Percentiles rank a stretch among this genome's conserved stretches.
Evolutionary conservation across 64 coral and sea anemone genomes (phyloP).

Genomic region (Exaiptasia diaphana): DNA sequence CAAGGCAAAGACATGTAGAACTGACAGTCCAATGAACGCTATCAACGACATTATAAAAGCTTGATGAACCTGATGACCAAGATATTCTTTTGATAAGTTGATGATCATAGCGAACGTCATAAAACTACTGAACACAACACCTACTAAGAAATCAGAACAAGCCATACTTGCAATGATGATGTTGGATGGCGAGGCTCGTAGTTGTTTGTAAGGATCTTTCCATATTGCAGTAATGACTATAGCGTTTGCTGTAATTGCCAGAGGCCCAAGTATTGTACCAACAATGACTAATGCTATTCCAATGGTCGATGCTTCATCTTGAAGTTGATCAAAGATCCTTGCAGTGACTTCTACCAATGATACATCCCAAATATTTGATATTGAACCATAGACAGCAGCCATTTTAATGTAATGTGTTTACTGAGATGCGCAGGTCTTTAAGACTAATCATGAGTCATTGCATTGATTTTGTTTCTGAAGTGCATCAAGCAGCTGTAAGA

Average conservation of each 20-base stretch:
- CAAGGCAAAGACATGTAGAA: background rate
- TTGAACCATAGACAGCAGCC: background rate
- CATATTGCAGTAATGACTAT: background rate
- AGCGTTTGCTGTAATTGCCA: background rate
- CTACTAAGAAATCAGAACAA: background rate
- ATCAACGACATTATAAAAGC: background rate
- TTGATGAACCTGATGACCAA: too few relatives aligned
- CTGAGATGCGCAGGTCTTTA: too few relatives aligned
- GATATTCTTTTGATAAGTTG: background rate
- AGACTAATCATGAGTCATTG: too few relatives aligned
- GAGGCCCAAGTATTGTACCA: background rate
- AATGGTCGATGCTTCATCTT: background rate
- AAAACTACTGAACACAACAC: background rate
- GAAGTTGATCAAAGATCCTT: background rate
- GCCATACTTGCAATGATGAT: background rate
- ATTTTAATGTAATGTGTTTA: too few relatives aligned
- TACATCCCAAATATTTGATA: background rate
- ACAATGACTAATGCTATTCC: background rate
- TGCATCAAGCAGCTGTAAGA: too few relatives aligned
- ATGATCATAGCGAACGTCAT: background rate
- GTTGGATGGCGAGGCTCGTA: background rate
- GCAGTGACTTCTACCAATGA: background rate
- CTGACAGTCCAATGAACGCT: background rate
- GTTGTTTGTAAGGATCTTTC: slow-evolving; percentile 5
- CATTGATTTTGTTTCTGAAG: too few relatives aligned